Conservation (phyloP, 1,140 invertebrate species). For the Xylocopa sonorina region DNA sequence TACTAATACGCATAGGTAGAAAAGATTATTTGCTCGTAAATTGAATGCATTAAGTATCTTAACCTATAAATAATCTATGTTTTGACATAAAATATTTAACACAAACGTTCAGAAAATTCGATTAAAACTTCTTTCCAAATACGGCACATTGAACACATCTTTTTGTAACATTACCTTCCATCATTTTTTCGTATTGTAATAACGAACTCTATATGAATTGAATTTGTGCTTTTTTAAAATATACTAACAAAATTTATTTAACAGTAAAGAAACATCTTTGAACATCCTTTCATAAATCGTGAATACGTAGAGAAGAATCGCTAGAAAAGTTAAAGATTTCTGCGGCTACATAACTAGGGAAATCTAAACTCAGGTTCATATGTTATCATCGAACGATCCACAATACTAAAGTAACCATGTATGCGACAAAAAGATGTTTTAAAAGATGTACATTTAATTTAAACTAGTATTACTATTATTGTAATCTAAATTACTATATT, state of each 20-base stretch:
- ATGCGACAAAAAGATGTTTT: not conserved
- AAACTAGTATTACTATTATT: not conserved
- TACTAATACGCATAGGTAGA: not conserved
- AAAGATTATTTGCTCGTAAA: not conserved
- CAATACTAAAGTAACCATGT: not conserved
- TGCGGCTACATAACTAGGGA: not conserved
- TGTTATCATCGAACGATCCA: not conserved
- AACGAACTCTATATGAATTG: not conserved
- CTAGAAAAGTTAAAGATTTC: constrained; percentile 12
- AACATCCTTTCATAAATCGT: constrained; percentile 9
- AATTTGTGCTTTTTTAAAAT: not conserved
- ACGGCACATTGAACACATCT: not conserved
- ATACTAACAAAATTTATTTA: not conserved
- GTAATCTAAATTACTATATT: no score
- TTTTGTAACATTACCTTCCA: constrained; percentile 15
- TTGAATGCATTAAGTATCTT: not conserved
- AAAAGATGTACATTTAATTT: not conserved
- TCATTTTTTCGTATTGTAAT: not conserved
- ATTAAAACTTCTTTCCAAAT: not conserved
- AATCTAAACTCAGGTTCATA: constrained; percentile 1
- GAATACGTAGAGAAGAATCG: constrained; percentile 6
- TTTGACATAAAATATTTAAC: not conserved
- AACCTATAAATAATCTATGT: no score
- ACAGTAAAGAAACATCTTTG: constrained; percentile 12
- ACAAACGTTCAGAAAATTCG: not conserved